phyloP scores from a whole-genome alignment of 2,113 vertebrate species.

The Ariopsis seemanni region DNA sequence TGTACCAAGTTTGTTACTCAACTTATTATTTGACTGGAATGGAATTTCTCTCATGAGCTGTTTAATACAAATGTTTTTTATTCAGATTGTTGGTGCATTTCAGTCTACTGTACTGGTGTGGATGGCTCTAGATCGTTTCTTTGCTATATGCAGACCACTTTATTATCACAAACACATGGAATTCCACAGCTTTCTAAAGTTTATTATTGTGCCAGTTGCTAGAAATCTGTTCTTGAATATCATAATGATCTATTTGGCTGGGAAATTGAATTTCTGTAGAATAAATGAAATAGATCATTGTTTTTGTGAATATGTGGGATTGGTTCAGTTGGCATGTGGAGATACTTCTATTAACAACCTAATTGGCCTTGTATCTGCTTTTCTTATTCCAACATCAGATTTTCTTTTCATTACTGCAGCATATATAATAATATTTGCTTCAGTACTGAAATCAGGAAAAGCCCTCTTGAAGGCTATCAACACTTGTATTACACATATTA shows the following conservation, averaged over 20 bases:
- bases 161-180: conserved; percentile 45
- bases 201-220: conserved; percentile 12
- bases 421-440: conserved; percentile 37
- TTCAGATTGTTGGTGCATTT: conserved; percentile 40
- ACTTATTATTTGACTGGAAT: conserved; percentile 41
- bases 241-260: conserved; percentile 10
- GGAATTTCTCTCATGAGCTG: conserved; percentile 42
- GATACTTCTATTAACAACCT: conserved; percentile 55
- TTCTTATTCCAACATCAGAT: background rate
- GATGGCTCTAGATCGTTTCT: conserved; percentile 63
- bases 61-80: conserved; percentile 49
- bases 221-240: conserved; percentile 28
- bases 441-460: conserved; percentile 19
- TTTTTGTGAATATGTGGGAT: conserved; percentile 65
- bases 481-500: too few relatives aligned
- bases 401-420: conserved; percentile 17
- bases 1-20: conserved; percentile 47
- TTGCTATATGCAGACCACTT: conserved; percentile 50
- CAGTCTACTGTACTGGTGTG: conserved; percentile 61
- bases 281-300: conserved; percentile 59
- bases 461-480: too few relatives aligned
- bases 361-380: too few relatives aligned
- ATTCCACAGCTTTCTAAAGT: background rate
- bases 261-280: conserved; percentile 53
- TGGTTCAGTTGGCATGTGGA: conserved; percentile 63